Evolutionary conservation across 2,888 invertebrate species (phyloP).

Genomic region (Hirtodrosophila histrioides): DNA sequence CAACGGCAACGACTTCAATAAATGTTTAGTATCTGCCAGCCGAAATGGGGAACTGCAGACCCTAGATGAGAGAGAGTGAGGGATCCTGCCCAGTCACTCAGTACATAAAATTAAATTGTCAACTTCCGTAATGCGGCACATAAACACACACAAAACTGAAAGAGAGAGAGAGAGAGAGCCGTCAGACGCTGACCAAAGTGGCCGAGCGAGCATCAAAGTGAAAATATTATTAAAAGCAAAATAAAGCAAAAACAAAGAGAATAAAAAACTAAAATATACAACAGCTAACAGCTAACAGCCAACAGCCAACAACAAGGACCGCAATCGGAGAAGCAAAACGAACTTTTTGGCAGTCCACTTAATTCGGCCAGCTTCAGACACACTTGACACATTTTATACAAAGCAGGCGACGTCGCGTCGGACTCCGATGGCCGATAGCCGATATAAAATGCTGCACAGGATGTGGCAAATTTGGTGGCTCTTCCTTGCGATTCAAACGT

Average conservation of each 20-base stretch:
- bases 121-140: constrained; percentile 69
- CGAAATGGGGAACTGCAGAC: constrained; percentile 13
- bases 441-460: constrained; percentile 64
- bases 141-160: constrained; percentile 33
- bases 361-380: constrained; percentile 68
- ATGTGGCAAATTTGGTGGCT: constrained; percentile 77
- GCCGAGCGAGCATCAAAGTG: constrained; percentile 70
- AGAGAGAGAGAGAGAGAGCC: not conserved
- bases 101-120: constrained; percentile 80
- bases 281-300: constrained; percentile 5
- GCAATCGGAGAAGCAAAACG: constrained; percentile 35
- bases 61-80: not conserved
- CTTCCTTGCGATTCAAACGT: constrained; percentile 22
- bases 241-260: constrained; percentile 49
- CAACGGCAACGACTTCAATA: constrained; percentile 60
- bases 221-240: constrained; percentile 79
- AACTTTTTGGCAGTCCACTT: constrained; percentile 72
- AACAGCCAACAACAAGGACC: constrained; percentile 15
- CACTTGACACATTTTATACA: constrained; percentile 63
- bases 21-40: constrained; percentile 71
- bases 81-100: constrained; percentile 32
- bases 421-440: constrained; percentile 14
- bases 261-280: constrained; percentile 29
- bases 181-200: constrained; percentile 57
- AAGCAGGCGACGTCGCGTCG: constrained; percentile 55